Conservation (phyloP, 1,140 invertebrate species). For the Spodoptera frugiperda region DNA sequence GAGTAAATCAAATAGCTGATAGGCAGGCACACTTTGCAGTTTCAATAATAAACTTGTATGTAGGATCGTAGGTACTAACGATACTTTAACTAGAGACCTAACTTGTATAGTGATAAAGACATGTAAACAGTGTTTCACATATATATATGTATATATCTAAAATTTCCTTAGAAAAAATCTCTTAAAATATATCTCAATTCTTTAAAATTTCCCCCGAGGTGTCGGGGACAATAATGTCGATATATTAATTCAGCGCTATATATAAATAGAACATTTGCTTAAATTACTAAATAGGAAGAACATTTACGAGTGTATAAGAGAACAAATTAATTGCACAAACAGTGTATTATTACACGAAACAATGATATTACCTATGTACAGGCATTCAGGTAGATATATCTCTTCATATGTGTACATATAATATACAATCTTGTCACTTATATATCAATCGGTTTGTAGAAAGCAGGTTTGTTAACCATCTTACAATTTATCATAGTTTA, state of each 20-base stretch:
- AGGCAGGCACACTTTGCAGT: conserved; percentile 74
- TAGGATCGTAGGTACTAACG: conserved; percentile 59
- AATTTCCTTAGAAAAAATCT: conserved; percentile 84
- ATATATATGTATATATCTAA: conserved; percentile 76
- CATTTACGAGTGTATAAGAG: conserved; percentile 78
- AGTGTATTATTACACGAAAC: conserved; percentile 64
- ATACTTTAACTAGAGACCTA: conserved; percentile 68
- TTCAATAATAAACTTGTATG: conserved; percentile 62
- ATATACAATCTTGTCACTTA: conserved; percentile 9
- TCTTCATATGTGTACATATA: not conserved
- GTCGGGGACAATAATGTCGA: conserved; percentile 62
- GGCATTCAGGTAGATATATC: conserved; percentile 33
- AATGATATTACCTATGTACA: conserved; percentile 47
- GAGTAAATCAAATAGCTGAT: conserved; percentile 68
- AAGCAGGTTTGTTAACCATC: not conserved
- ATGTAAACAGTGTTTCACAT: conserved; percentile 78
- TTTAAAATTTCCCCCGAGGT: conserved; percentile 68
- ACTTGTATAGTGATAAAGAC: conserved; percentile 79
- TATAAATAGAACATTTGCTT: conserved; percentile 82
- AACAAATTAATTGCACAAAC: conserved; percentile 82
- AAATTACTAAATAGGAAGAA: conserved; percentile 82
- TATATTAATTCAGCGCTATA: conserved; percentile 75
- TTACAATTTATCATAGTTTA: not conserved
- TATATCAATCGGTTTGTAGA: conserved; percentile 1
- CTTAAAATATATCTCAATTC: conserved; percentile 85